phyloP scores from a whole-genome alignment of 2,888 invertebrate species.

The Hypolimnas misippus region DNA sequence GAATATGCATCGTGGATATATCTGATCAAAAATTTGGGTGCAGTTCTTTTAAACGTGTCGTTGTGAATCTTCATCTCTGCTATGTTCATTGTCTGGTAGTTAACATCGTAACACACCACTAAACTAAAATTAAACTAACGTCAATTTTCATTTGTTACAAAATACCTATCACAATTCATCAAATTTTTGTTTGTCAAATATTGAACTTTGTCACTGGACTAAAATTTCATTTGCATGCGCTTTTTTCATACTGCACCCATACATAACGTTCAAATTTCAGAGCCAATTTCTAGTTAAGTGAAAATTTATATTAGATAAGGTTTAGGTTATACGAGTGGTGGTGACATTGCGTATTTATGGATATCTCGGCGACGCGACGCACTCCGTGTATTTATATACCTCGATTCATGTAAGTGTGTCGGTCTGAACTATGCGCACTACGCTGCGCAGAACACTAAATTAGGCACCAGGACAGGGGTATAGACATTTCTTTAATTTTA shows the following conservation, averaged over 20 bases:
- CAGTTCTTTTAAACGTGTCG: slow-evolving; percentile 39
- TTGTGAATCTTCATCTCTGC: neutral
- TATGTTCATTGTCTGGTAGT: neutral
- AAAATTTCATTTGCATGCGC: neutral
- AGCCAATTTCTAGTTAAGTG: slow-evolving; percentile 79
- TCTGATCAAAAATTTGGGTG: slow-evolving; percentile 19
- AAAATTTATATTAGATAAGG: slow-evolving; percentile 74
- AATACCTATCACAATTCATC: neutral
- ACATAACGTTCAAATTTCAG: slow-evolving; percentile 56
- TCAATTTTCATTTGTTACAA: neutral
- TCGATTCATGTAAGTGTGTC: too few relatives aligned
- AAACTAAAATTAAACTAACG: neutral
- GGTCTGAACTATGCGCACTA: too few relatives aligned
- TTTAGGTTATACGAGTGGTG: slow-evolving; percentile 66
- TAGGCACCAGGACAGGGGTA: too few relatives aligned
- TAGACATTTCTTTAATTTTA: too few relatives aligned
- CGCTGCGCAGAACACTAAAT: too few relatives aligned
- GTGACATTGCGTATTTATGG: slow-evolving; percentile 60
- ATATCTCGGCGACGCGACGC: slow-evolving; percentile 54
- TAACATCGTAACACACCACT: neutral
- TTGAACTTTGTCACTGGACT: neutral
- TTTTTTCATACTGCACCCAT: slow-evolving; percentile 22
- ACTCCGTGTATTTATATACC: slow-evolving; percentile 1
- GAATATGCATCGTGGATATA: slow-evolving; percentile 54
- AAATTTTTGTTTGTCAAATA: neutral